phyloP scores from a whole-genome alignment of 2,113 vertebrate genomes.

The Rissa tridactyla region DNA sequence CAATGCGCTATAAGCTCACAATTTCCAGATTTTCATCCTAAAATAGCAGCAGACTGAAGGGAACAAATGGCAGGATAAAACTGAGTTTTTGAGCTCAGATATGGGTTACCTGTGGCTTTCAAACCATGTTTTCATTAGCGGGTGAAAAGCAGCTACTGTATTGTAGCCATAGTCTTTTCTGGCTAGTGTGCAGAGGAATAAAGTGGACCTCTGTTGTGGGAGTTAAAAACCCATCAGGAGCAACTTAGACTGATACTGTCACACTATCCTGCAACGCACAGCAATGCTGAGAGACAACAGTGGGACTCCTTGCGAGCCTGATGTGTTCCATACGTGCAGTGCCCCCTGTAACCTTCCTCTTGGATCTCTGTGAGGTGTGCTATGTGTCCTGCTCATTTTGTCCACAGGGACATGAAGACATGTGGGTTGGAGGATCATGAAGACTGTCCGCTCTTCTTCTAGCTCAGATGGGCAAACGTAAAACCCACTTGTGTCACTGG shows the following conservation, averaged over 20 bases:
- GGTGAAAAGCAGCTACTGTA: rapidly evolving
- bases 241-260: not conserved
- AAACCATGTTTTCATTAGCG: not conserved
- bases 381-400: not conserved
- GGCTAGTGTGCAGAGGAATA: not conserved
- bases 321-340: not conserved
- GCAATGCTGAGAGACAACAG: not conserved
- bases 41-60: not conserved
- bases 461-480: not conserved
- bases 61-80: not conserved
- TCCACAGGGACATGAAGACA: not conserved
- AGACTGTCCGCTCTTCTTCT: not conserved
- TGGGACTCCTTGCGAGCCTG: not conserved
- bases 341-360: not conserved
- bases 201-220: not conserved
- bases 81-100: not conserved
- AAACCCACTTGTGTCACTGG: not conserved
- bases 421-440: not conserved
- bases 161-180: not conserved
- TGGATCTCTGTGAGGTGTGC: not conserved
- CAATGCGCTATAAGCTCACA: not conserved
- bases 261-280: not conserved
- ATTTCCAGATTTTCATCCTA: not conserved
- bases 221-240: not conserved
- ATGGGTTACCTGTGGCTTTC: not conserved